Conservation (phyloP, 2,113 vertebrate genomes). For the Gorilla gorilla region DNA sequence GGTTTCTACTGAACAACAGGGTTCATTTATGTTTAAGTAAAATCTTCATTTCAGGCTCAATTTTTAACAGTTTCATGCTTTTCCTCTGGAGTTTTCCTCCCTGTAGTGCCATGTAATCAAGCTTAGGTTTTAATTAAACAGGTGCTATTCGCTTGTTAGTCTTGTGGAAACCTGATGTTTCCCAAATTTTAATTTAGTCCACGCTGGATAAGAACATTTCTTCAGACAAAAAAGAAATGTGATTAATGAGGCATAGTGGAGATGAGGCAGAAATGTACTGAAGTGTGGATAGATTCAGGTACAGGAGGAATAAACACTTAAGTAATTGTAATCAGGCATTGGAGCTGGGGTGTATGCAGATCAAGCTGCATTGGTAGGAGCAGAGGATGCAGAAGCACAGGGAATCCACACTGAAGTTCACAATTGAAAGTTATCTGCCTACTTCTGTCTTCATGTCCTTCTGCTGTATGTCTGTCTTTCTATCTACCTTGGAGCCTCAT, state of each 20-base stretch:
- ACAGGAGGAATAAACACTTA: rapidly evolving
- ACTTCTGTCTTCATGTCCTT: not conserved
- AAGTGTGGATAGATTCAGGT: rapidly evolving
- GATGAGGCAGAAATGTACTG: not conserved
- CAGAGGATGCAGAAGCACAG: not conserved
- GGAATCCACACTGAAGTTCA: rapidly evolving
- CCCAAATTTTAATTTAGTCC: not conserved
- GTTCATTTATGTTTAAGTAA: not conserved
- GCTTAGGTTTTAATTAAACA: slow-evolving; percentile 46
- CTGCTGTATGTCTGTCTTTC: not conserved
- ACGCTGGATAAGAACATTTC: not conserved
- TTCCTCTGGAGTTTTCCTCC: not conserved
- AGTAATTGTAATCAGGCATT: rapidly evolving
- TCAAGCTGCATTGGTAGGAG: rapidly evolving
- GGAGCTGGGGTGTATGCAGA: rapidly evolving
- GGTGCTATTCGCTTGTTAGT: slow-evolving; percentile 14
- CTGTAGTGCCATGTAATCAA: not conserved
- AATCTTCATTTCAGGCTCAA: not conserved
- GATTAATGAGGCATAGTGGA: rapidly evolving
- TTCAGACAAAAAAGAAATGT: not conserved
- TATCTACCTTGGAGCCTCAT: not conserved
- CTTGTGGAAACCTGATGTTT: slow-evolving; percentile 14
- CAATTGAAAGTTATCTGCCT: rapidly evolving
- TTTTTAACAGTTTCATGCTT: not conserved
- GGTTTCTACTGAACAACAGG: rapidly evolving